phyloP scores from a whole-genome alignment of 2,113 vertebrate genomes.

The Anas platyrhynchos region DNA sequence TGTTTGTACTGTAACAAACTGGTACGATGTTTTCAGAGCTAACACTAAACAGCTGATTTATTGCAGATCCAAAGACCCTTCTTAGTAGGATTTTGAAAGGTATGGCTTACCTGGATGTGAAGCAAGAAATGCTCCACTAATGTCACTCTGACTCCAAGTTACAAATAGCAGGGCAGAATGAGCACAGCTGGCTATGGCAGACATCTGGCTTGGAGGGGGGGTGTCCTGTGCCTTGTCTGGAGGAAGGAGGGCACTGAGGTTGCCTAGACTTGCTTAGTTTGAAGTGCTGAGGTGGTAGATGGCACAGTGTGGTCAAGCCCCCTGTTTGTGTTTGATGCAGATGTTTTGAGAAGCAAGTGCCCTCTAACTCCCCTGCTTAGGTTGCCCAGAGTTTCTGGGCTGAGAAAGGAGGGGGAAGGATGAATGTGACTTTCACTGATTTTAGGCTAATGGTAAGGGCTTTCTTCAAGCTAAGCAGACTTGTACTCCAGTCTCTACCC shows the following conservation, averaged over 20 bases:
- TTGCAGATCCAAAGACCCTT: conserved; percentile 40
- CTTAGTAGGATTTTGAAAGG: neutral
- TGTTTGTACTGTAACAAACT: conserved; percentile 68
- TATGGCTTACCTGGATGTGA: neutral
- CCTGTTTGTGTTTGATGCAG: rapidly evolving
- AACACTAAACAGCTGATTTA: conserved; percentile 54
- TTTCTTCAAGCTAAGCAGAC: neutral
- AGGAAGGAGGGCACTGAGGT: neutral
- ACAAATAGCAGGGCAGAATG: neutral
- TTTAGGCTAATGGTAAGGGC: neutral
- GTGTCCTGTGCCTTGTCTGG: neutral
- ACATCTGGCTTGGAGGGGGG: neutral
- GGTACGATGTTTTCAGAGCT: conserved; percentile 4
- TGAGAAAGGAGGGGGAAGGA: neutral
- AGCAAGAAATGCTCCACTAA: neutral
- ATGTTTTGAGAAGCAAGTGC: neutral
- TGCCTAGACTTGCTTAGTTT: neutral
- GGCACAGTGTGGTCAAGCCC: neutral
- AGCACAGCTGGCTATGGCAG: neutral
- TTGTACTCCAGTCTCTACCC: neutral
- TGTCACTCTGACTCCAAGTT: rapidly evolving
- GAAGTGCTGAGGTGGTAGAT: neutral
- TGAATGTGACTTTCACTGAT: neutral
- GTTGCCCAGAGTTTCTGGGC: neutral
- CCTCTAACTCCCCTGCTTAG: neutral